Percentiles rank a stretch among this genome's conserved stretches.
These are phyloP conservation scores for Alectoris magna DNA, from an alignment of 2,797 vertebrate genomes.

Conservation along the genomic window DNA sequence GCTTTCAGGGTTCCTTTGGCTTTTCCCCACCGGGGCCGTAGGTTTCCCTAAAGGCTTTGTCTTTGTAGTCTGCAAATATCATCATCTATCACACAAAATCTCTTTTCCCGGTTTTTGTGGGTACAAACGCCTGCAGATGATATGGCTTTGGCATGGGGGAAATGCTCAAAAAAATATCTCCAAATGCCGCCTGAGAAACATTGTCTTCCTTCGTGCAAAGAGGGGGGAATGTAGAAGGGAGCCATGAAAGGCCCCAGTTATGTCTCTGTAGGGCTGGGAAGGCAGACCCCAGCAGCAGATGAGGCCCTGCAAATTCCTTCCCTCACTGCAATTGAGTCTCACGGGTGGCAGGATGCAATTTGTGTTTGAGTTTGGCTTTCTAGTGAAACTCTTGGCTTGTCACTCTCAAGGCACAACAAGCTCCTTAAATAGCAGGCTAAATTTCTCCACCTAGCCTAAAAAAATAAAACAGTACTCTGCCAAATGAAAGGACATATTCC, in stretches of 20 bases:
- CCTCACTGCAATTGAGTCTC: background rate
- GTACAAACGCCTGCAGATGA: background rate
- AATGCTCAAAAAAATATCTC: background rate
- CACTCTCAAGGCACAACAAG: conserved; percentile 55
- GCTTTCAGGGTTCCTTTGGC: background rate
- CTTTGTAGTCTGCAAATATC: background rate
- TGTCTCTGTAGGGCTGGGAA: background rate
- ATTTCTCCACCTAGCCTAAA: conserved; percentile 65
- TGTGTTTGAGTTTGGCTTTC: conserved; percentile 55
- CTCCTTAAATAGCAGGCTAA: conserved; percentile 70
- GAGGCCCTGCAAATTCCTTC: background rate
- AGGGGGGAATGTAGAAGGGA: background rate
- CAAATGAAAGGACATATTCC: conserved; percentile 70
- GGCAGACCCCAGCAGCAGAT: background rate
- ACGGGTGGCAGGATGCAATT: conserved; percentile 56
- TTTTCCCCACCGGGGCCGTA: background rate
- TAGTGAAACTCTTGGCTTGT: conserved; percentile 61
- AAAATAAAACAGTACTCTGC: conserved; percentile 42
- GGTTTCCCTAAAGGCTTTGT: background rate
- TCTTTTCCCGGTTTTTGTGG: accelerated
- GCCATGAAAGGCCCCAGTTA: accelerated
- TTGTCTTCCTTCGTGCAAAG: background rate
- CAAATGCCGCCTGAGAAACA: background rate
- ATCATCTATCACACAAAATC: background rate
- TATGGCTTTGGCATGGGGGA: accelerated